phyloP scores from a whole-genome alignment of 2,888 invertebrate species.

The Villa cingulata region DNA sequence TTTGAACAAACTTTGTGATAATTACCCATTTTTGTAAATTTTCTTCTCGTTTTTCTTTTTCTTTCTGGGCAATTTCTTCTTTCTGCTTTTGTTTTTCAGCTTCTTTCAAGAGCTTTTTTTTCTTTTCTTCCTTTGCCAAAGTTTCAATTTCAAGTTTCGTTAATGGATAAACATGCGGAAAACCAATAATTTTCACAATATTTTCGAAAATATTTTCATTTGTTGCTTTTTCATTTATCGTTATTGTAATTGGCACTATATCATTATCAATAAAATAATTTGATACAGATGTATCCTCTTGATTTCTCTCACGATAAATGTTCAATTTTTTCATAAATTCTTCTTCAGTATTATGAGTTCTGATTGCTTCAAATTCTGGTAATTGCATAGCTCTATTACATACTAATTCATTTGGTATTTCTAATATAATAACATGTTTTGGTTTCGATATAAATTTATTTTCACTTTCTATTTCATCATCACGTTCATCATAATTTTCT shows the following conservation, averaged over 20 bases:
- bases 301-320: slow-evolving; percentile 13
- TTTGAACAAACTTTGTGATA: background rate
- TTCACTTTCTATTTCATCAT: background rate
- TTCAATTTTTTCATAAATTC: slow-evolving; percentile 13
- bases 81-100: slow-evolving; percentile 6
- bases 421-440: slow-evolving; percentile 12
- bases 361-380: slow-evolving; percentile 3
- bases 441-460: slow-evolving; percentile 8
- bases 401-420: slow-evolving; percentile 13
- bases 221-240: slow-evolving; percentile 7
- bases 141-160: slow-evolving; percentile 4
- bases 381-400: slow-evolving; percentile 14
- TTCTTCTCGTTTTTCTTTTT: slow-evolving; percentile 12
- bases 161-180: slow-evolving; percentile 15
- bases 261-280: slow-evolving; percentile 16
- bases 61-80: slow-evolving; percentile 7
- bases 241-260: slow-evolving; percentile 13
- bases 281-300: slow-evolving; percentile 12
- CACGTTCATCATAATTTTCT: background rate
- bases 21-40: slow-evolving; percentile 17
- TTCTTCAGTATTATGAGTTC: slow-evolving; percentile 13
- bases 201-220: slow-evolving; percentile 9
- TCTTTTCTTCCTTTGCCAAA: background rate
- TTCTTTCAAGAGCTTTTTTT: slow-evolving; percentile 2
- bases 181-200: slow-evolving; percentile 14